Base-by-base conservation (phyloP, 2,797 vertebrate genomes). In the Leptatherina wallacei region DNA sequence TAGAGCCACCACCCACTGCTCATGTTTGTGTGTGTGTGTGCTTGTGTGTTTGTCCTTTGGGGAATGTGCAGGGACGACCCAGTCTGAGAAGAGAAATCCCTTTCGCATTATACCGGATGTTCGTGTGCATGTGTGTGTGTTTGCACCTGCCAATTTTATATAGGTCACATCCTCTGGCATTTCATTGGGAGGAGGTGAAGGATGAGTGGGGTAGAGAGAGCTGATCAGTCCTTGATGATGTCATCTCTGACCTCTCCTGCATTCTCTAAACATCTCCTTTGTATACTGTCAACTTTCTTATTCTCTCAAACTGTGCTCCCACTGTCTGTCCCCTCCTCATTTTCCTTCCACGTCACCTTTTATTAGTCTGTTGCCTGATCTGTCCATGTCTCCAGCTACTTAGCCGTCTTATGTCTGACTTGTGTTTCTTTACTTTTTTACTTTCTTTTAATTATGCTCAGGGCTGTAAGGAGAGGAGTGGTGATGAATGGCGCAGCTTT, bases 121-220 rank as follows among this genome's bases (percentile, higher is more conserved):
- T 42, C 55, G 20, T 64, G 69, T 72, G 66, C 36, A 22, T 62
- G 49, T 61, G 66, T 61, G 66, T 65, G 67, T 35, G 62, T 40
- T 30, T 52, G 1, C 59, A 80, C 75, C 77, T 52, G 73, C 69
- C 64, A 63, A 78, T 81, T 68, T 81, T 83, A 93, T 94, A 83
- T 93, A 86, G 94, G 93, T 93, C 93, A 92, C 59, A 56, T 82
- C 80, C 71, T 68, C 70, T 77, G 18, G 13, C 27, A 16, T 69
- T 79, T 87, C 7, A 27, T 61, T 75, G 70, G 22, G 1, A 40
- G 3, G 65, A 61, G 61, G 70, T 77, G 57, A 82, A 69, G 69
- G 71, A 63, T 62, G 78, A 77, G 30, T 42, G 27, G 77, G 9
- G 56, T 18, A 56, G 5, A 40, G 64, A 22, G 56, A 57, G 42